These are phyloP conservation scores for Numenius arquata DNA, from an alignment of 2,113 vertebrate species.

Conservation along the genomic window DNA sequence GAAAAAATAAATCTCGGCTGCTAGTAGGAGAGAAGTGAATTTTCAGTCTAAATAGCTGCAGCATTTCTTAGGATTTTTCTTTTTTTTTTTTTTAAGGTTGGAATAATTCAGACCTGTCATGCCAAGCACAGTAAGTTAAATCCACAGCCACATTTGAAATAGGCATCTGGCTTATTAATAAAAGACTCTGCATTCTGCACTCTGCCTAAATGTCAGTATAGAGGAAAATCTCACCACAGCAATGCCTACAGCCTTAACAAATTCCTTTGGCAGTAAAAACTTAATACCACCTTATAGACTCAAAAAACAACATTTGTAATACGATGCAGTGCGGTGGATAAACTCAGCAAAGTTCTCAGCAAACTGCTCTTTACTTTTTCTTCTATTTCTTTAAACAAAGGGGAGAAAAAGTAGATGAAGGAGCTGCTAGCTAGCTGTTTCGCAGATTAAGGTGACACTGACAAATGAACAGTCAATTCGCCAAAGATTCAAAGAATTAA, in stretches of 20 bases:
- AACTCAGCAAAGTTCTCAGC: not conserved
- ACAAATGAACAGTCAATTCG: slow-evolving; percentile 22
- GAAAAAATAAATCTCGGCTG: slow-evolving; percentile 41
- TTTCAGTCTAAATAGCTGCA: not conserved
- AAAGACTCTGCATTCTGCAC: not conserved
- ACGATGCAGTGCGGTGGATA: not conserved
- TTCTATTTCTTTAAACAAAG: not conserved
- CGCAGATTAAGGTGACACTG: slow-evolving; percentile 18
- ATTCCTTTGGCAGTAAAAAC: not conserved
- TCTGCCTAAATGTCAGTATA: not conserved
- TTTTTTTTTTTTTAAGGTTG: not conserved
- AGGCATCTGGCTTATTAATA: not conserved
- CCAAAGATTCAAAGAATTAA: slow-evolving; percentile 46
- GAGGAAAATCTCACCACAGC: not conserved
- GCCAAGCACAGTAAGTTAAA: not conserved
- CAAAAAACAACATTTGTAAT: not conserved
- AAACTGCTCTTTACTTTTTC: not conserved
- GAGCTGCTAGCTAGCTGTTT: not conserved
- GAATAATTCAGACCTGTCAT: not conserved
- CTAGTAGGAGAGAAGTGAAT: slow-evolving; percentile 1
- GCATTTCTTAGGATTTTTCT: not conserved
- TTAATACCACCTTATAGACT: not conserved
- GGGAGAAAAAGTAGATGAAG: not conserved
- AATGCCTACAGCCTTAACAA: not conserved
- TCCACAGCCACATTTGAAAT: not conserved